Base-by-base conservation (phyloP, 1,140 invertebrate species). In the Callitettix versicolor region DNA sequence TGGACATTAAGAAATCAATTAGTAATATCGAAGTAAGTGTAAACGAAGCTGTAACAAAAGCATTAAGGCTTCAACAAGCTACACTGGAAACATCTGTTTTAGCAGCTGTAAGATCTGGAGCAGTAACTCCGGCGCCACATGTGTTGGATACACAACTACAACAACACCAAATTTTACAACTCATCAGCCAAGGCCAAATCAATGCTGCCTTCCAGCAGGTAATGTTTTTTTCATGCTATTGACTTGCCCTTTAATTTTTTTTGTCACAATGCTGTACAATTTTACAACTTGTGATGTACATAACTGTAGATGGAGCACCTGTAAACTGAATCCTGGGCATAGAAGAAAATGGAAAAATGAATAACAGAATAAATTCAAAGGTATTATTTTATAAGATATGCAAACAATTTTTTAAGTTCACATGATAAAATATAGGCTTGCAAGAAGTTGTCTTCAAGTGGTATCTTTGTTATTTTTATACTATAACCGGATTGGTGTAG, bases 151-250 rank as follows among this genome's bases (percentile, higher is more conserved):
- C 76, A n/a, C 77, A 80, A 58, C 73, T 75, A 57, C 74, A 75
- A 56, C 78, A 85, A 63, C 72, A 79, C n/a, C 81, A 85, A 59
- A 81, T 93, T 43, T 74, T 85, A 60, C 77, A 82, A 20, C 71
- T 88, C n/a, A 69, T 93, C 17, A 70, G 76, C 30, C 76, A 80
- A 58, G 85, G 86, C 3, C 84, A 91, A 65, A 72, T 85, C 1
- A 91, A 91, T 70, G 79, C 82, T 46, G 91, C 91, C 12, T 94
- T 95, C 69, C 88, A 94, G 68, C 77, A 91, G 72, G 92, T 77
- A 64, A 63, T 20, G 3, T 15, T 41, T 12, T 18, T 41, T 41
- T 41, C 14, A 36, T n/a, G n/a, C 7, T 36, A 36, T n/a, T 9
- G n/a, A 36, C 34, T 36, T 36, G 34, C n/a, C 34, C 7, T 9